Evolutionary conservation across 2,797 vertebrate species (phyloP).

Genomic region (Sebastes trivittatus): DNA sequence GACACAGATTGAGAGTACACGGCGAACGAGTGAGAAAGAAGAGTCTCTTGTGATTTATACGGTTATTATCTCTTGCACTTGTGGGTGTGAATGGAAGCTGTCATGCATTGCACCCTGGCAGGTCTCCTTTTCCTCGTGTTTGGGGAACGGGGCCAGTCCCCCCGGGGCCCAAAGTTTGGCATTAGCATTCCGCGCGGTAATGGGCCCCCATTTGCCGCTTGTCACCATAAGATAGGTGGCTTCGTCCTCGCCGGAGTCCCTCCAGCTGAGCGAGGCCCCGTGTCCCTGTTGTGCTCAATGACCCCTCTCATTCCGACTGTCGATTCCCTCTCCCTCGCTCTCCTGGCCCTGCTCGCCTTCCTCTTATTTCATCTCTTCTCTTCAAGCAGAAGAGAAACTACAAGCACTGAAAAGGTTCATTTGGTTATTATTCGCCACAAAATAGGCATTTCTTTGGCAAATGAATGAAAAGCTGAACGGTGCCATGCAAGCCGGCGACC

Average conservation of each 20-base stretch:
- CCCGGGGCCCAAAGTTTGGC: constrained; percentile 69
- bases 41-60: constrained; percentile 77
- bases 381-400: constrained; percentile 6
- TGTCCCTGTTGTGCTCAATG: constrained; percentile 71
- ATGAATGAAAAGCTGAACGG: constrained; percentile 26
- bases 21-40: constrained; percentile 43
- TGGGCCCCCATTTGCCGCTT: constrained; percentile 78
- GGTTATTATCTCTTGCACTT: constrained; percentile 77
- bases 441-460: constrained; percentile 9
- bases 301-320: constrained; percentile 68
- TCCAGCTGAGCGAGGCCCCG: constrained; percentile 67
- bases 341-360: constrained; percentile 4
- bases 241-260: constrained; percentile 67
- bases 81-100: constrained; percentile 74
- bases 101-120: constrained; percentile 68
- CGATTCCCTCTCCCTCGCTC: constrained; percentile 36
- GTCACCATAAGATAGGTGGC: constrained; percentile 81
- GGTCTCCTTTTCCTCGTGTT: constrained; percentile 62
- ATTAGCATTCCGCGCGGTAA: constrained; percentile 77
- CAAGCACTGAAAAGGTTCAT: constrained; percentile 31
- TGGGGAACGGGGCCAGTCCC: constrained; percentile 61
- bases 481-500: constrained; percentile 32
- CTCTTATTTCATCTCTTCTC: constrained; percentile 25
- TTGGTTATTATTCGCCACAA: constrained; percentile 27
- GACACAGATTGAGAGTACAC: constrained; percentile 57